phyloP scores from a whole-genome alignment of 2,888 invertebrate genomes.

The Drepana falcataria region DNA sequence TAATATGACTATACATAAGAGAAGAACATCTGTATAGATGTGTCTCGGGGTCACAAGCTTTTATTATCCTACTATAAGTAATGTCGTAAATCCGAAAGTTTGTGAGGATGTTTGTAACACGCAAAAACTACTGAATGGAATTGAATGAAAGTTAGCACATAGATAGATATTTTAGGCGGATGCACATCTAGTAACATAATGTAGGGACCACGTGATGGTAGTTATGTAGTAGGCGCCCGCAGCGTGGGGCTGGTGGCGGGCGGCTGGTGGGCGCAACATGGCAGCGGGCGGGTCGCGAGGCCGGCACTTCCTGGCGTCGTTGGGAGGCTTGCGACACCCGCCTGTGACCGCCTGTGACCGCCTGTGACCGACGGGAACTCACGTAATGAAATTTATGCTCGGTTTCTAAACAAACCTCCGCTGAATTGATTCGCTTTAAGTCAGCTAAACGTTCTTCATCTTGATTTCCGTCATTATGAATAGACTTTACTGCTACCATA shows the following conservation, averaged over 20 bases:
- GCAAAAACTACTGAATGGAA: no score
- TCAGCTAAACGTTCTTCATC: neutral
- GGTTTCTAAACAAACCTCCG: neutral
- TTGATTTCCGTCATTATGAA: neutral
- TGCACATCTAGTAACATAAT: no score
- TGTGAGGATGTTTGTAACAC: no score
- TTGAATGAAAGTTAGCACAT: no score
- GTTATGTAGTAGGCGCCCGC: no score
- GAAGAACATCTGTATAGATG: no score
- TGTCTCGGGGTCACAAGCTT: no score
- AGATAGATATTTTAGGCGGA: no score
- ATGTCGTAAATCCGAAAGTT: no score
- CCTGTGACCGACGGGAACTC: neutral
- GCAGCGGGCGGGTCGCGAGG: neutral
- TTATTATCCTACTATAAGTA: no score
- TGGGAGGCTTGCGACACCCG: neutral
- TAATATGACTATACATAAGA: no score
- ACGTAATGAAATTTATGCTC: slow-evolving; percentile 1
- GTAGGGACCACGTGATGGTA: no score
- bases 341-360: neutral
- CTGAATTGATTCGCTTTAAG: neutral
- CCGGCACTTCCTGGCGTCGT: neutral
- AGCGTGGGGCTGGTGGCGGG: neutral
- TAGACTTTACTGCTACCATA: neutral
- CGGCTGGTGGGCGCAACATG: neutral